Evolutionary conservation across 2,113 vertebrate species (phyloP).

Genomic region (Bubo scandiacus): DNA sequence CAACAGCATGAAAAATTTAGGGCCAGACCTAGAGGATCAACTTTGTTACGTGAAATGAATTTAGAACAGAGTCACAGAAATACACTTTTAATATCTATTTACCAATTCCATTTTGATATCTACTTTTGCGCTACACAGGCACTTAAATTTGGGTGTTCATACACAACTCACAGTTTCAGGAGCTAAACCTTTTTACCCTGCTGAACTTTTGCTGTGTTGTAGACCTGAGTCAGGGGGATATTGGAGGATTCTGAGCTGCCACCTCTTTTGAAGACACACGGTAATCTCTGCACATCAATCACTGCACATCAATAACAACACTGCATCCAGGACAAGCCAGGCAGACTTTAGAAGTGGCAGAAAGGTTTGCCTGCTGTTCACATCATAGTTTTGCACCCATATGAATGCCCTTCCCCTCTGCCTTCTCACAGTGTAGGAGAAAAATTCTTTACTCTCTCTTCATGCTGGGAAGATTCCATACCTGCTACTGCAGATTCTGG

Average conservation of each 20-base stretch:
- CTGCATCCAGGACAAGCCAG: background rate
- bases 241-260: background rate
- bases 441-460: background rate
- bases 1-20: background rate
- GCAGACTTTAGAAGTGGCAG: background rate
- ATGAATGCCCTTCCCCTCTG: background rate
- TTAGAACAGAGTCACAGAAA: background rate
- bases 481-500: background rate
- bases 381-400: background rate
- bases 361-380: background rate
- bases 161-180: background rate
- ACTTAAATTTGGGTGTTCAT: background rate
- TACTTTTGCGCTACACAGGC: background rate
- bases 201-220: background rate
- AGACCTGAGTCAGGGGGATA: background rate
- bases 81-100: background rate
- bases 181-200: background rate
- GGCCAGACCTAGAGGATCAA: background rate
- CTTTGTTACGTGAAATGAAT: background rate
- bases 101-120: background rate
- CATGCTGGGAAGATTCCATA: background rate
- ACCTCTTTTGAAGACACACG: background rate
- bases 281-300: background rate
- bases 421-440: background rate
- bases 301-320: background rate